Percentiles rank a stretch among this genome's conserved stretches.
Conservation (phyloP, 2,888 invertebrate species). For the Zygaena filipendulae region DNA sequence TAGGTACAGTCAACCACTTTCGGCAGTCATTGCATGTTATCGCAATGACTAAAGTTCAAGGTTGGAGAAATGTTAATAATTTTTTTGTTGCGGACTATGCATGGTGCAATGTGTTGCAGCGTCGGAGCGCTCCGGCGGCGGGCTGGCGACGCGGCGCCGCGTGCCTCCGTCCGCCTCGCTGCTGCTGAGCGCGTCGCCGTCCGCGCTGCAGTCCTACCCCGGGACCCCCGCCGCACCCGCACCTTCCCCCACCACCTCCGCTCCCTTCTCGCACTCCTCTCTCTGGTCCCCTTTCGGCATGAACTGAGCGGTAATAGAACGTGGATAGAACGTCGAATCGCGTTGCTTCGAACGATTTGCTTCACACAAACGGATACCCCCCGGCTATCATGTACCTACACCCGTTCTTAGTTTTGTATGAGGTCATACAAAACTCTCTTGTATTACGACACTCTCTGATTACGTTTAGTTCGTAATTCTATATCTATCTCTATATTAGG, state of each 20-base stretch:
- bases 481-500: too few species aligned
- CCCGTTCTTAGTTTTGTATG: conserved; percentile 2
- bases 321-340: too few species aligned
- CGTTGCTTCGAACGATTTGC: too few species aligned
- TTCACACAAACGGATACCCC: too few species aligned
- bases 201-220: conserved; percentile 6
- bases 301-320: too few species aligned
- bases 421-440: conserved; percentile 13
- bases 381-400: conserved; percentile 7
- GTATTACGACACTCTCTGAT: conserved; percentile 16
- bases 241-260: conserved; percentile 28
- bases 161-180: conserved; percentile 24
- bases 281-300: conserved; percentile 27
- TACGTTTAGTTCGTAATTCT: too few species aligned
- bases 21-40: too few species aligned
- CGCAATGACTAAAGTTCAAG: too few species aligned
- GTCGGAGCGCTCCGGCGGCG: conserved; percentile 28
- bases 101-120: too few species aligned
- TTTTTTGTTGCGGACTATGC: too few species aligned
- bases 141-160: conserved; percentile 35
- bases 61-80: too few species aligned
- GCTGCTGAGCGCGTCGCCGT: conserved; percentile 11
- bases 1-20: too few species aligned
- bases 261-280: conserved; percentile 23
- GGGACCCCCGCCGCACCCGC: conserved; percentile 16